phyloP scores from a whole-genome alignment of 2,797 vertebrate genomes.

The Anisognathus igniventris region DNA sequence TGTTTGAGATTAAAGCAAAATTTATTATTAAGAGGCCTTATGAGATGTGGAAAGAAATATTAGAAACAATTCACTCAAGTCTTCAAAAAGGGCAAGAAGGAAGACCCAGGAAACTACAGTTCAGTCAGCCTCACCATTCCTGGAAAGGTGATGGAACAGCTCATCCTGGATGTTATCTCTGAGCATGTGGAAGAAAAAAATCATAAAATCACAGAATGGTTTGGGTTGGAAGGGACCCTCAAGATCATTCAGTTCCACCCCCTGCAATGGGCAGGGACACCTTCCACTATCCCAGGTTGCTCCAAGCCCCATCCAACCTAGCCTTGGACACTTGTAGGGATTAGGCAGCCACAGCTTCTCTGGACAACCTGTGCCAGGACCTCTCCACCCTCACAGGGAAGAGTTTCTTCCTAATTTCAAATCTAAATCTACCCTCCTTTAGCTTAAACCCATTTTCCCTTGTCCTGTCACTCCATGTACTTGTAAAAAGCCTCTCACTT shows the following conservation, averaged over 20 bases:
- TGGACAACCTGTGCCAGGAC: not conserved
- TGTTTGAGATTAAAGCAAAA: not conserved
- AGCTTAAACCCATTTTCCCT: not conserved
- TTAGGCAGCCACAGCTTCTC: not conserved
- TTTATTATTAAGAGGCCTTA: not conserved
- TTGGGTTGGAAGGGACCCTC: not conserved
- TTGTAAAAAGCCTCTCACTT: not conserved
- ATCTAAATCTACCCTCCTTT: not conserved
- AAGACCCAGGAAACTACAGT: not conserved
- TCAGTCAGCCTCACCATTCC: not conserved
- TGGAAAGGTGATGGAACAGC: not conserved
- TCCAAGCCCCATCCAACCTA: rapidly evolving
- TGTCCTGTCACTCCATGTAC: not conserved
- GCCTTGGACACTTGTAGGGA: rapidly evolving
- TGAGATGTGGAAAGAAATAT: not conserved
- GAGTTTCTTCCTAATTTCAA: not conserved
- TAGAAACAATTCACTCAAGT: not conserved
- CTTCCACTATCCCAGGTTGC: not conserved
- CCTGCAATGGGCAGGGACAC: not conserved
- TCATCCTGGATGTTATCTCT: not conserved
- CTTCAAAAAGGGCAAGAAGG: not conserved
- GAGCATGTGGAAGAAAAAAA: not conserved
- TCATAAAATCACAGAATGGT: not conserved
- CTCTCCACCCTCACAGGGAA: not conserved
- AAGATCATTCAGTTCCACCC: not conserved